Percentiles rank a stretch among this genome's conserved stretches.
These are phyloP conservation scores for Lasioglossum malachurum DNA, from an alignment of 2,888 invertebrate genomes.

Conservation along the genomic window DNA sequence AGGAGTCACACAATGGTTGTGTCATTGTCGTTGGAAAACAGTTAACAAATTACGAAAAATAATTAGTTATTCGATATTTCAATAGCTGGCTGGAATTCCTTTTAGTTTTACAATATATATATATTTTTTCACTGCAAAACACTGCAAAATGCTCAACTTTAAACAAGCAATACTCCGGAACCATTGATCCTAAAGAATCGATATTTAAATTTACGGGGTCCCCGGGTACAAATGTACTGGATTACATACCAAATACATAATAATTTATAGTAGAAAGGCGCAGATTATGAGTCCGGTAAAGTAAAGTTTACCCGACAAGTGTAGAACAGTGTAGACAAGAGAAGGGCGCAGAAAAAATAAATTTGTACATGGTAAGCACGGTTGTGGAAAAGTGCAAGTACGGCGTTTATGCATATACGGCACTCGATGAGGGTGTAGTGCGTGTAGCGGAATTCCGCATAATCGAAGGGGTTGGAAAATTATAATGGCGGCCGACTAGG, in stretches of 20 bases:
- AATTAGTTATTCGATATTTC: neutral
- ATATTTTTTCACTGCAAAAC: too few species aligned
- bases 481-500: slow-evolving; percentile 27
- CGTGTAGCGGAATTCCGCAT: slow-evolving; percentile 45
- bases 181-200: too few species aligned
- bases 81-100: neutral
- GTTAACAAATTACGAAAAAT: neutral
- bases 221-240: too few species aligned
- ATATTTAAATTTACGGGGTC: too few species aligned
- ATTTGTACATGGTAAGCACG: slow-evolving; percentile 13
- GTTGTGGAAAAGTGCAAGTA: slow-evolving; percentile 34
- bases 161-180: too few species aligned
- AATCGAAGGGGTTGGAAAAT: slow-evolving; percentile 62
- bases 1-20: neutral
- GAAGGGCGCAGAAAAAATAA: neutral
- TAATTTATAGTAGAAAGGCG: too few species aligned
- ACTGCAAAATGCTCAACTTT: too few species aligned
- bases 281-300: too few species aligned
- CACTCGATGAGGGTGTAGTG: slow-evolving; percentile 14
- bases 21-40: neutral
- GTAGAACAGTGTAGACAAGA: neutral
- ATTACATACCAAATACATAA: too few species aligned
- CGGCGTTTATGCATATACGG: slow-evolving; percentile 51
- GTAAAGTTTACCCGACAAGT: neutral
- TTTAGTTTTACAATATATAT: neutral